Base-by-base conservation (phyloP, 30 jellyfish, hydroid and myxozoan species). In the Hydractinia echinata region DNA sequence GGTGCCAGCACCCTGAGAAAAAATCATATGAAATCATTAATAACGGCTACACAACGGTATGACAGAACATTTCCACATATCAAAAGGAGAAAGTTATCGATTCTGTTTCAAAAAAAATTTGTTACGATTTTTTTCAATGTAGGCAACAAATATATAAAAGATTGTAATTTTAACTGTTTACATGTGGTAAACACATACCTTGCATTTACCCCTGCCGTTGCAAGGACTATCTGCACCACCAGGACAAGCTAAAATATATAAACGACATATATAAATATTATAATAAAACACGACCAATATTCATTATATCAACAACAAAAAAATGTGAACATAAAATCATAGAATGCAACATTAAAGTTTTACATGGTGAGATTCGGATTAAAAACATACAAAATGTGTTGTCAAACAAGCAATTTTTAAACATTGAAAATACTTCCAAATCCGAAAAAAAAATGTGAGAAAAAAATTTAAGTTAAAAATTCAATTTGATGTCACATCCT, bases 1-100 rank as follows among this genome's bases (percentile, higher is more conserved):
- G 15, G 97, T 91, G 15, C 97, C 97, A 13, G 95, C 84, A 11
- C 97, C 97, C 97, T 91, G 54, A 10, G 56, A 76, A 18, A 16
- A 30, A 30, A 30, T 30, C 44, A 30, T 1, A 30, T 30, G 2
- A 30, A 30, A 30, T 30, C 44, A 30, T 30, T 30, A 30, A 30
- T 1, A 30, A 30, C 44, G 44, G 44, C 44, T 30, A 30, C 44
- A 30, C 1, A 30, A 30, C 44, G 2, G 44, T 0, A 30, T 30
- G 44, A 30, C 44, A 30, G 44, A 30, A 30, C 44, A 30, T 30
- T 30, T 30, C 44, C 44, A 2, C 44, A 30, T 30, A 30, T 1
- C 44, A 30, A 30, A 30, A 30, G 44, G 64, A 11, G 74, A 53
- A 30, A 7, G 39, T 8, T 14, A 54, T 61, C 15, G 39, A 10